A percentile compares a stretch with the other conserved stretches of the same genome.
These are phyloP conservation scores for Halotydeus destructor DNA, from an alignment of 1,140 invertebrate species.

Conservation along the genomic window DNA sequence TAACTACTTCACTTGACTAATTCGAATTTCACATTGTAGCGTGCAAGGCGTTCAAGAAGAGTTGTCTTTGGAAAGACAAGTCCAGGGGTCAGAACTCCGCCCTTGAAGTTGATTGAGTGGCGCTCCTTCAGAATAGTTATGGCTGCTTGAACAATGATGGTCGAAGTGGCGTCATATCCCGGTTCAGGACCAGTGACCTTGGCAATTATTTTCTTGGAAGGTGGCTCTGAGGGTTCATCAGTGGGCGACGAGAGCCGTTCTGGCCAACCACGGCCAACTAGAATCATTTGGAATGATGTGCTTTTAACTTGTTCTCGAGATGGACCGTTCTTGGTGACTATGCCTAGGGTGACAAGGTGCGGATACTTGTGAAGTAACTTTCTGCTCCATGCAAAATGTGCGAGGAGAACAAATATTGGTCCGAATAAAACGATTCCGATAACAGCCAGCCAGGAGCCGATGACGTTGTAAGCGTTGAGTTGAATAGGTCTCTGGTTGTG, in stretches of 20 bases:
- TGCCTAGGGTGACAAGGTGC: conserved; percentile 44
- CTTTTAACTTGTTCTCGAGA: conserved; percentile 37
- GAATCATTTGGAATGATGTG: conserved; percentile 38
- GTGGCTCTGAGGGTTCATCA: conserved; percentile 35
- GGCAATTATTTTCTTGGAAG: conserved; percentile 42
- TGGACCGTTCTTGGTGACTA: conserved; percentile 42
- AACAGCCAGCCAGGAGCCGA: conserved; percentile 21
- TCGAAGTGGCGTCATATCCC: conserved; percentile 59
- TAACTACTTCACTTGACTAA: conserved; percentile 3
- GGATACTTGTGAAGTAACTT: conserved; percentile 46
- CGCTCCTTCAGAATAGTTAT: conserved; percentile 50
- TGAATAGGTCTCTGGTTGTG: conserved; percentile 38
- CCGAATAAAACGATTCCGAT: conserved; percentile 33
- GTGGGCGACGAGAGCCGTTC: no score
- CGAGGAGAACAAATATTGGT: not conserved
- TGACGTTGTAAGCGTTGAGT: conserved; percentile 24
- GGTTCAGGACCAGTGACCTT: conserved; percentile 34
- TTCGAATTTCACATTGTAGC: conserved; percentile 38
- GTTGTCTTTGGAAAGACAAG: conserved; percentile 38
- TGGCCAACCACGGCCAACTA: conserved; percentile 55
- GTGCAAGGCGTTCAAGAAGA: conserved; percentile 35
- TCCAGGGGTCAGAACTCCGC: conserved; percentile 37
- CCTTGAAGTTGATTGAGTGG: conserved; percentile 45
- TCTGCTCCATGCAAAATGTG: conserved; percentile 18
- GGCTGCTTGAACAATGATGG: conserved; percentile 43